phyloP scores from a whole-genome alignment of 2,888 invertebrate species.

The Globia sparganii region DNA sequence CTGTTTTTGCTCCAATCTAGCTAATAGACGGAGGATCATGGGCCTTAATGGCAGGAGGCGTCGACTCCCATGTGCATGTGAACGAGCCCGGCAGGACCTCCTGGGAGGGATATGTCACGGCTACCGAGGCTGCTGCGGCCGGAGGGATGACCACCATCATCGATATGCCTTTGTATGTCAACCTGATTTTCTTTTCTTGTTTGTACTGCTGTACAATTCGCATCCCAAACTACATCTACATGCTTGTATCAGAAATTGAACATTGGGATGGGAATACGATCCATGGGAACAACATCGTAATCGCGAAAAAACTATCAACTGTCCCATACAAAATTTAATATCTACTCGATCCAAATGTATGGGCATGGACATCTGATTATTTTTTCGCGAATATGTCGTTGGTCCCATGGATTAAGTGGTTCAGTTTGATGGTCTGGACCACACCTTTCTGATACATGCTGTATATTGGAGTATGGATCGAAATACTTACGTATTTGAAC shows the following conservation, averaged over 20 bases:
- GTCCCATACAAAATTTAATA: neutral
- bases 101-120: slow-evolving; percentile 93
- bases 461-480: neutral
- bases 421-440: neutral
- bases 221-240: too few relatives aligned
- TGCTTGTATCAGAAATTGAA: neutral
- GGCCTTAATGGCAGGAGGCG: slow-evolving; percentile 92
- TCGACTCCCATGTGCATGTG: slow-evolving; percentile 94
- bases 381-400: too few relatives aligned
- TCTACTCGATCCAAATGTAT: too few relatives aligned
- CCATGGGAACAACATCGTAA: neutral
- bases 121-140: slow-evolving; percentile 93
- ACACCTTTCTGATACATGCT: neutral
- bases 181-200: neutral
- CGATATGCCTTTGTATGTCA: slow-evolving; percentile 92
- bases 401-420: neutral
- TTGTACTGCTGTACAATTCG: too few relatives aligned
- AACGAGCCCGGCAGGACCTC: slow-evolving; percentile 93
- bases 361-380: too few relatives aligned
- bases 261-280: neutral
- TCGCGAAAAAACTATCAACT: neutral
- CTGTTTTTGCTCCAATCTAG: slow-evolving; percentile 67
- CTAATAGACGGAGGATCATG: slow-evolving; percentile 82
- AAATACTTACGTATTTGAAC: neutral
- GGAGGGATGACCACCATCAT: slow-evolving; percentile 93